Percentiles rank a stretch among this genome's conserved stretches.
phyloP scores from a whole-genome alignment of 2,797 vertebrate species.

The Sebastiscus tertius region DNA sequence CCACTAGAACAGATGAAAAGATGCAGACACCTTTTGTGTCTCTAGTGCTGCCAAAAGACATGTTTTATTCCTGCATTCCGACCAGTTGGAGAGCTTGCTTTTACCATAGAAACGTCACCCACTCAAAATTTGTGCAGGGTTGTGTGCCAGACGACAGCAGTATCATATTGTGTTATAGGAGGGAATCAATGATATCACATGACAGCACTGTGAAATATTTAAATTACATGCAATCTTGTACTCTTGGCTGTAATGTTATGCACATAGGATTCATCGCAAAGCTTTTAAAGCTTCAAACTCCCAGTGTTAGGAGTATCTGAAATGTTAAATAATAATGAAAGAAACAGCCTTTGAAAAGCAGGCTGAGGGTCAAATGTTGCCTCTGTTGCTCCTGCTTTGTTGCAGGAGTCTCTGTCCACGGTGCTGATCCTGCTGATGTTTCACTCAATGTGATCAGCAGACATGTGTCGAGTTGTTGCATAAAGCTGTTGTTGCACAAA shows the following conservation, averaged over 20 bases:
- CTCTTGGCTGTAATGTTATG: not conserved
- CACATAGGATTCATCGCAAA: conserved; percentile 1
- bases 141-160: conserved; percentile 48
- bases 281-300: conserved; percentile 5
- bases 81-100: conserved; percentile 59
- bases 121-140: conserved; percentile 73
- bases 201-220: not conserved
- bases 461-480: conserved; percentile 40
- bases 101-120: conserved; percentile 79
- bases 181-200: not conserved
- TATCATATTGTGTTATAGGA: conserved; percentile 8
- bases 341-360: not conserved
- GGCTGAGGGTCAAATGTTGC: conserved; percentile 8
- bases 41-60: conserved; percentile 10
- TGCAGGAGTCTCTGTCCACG: conserved; percentile 57
- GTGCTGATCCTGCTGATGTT: conserved; percentile 55
- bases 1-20: not conserved
- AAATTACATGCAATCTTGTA: not conserved
- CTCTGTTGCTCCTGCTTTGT: conserved; percentile 7
- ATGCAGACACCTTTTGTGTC: conserved; percentile 23
- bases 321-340: not conserved
- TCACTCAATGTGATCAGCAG: conserved; percentile 6
- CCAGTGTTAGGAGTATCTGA: not conserved
- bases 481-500: conserved; percentile 29
- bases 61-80: conserved; percentile 27